Conservation (phyloP, 2,797 vertebrate species). For the Enteromius viviparus region DNA sequence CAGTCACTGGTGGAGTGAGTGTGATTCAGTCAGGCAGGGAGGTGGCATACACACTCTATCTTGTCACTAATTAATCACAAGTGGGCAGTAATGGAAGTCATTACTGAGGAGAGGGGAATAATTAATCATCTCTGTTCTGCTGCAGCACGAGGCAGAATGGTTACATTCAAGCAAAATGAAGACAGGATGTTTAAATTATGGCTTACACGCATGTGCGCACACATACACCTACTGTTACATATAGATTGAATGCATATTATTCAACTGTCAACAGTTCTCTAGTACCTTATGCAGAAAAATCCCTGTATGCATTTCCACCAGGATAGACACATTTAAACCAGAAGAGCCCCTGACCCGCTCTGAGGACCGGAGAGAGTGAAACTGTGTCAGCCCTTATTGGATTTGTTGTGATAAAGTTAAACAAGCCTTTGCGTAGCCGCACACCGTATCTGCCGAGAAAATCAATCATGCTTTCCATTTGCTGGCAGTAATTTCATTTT, state of each 20-base stretch:
- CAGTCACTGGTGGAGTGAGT: constrained; percentile 55
- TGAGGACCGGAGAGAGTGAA: constrained; percentile 56
- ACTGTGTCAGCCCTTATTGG: constrained; percentile 62
- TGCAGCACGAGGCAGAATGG: constrained; percentile 60
- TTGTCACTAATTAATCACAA: constrained; percentile 77
- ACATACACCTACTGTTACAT: constrained; percentile 15
- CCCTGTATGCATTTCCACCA: constrained; percentile 19
- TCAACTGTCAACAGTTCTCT: constrained; percentile 13
- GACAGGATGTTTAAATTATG: constrained; percentile 47
- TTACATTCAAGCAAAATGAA: constrained; percentile 50
- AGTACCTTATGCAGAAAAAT: constrained; percentile 6
- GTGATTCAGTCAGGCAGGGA: constrained; percentile 64
- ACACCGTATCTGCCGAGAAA: constrained; percentile 66
- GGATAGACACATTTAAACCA: constrained; percentile 26
- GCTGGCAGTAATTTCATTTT: constrained; percentile 73
- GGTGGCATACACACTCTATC: constrained; percentile 66
- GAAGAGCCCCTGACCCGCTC: constrained; percentile 62
- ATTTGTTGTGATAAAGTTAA: constrained; percentile 74
- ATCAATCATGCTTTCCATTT: constrained; percentile 72
- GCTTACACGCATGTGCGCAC: background rate
- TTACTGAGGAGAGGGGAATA: constrained; percentile 71
- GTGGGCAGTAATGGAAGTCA: constrained; percentile 75
- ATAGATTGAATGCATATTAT: constrained; percentile 1
- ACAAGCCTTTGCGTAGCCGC: constrained; percentile 66
- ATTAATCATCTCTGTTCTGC: constrained; percentile 70